Evolutionary conservation across 1,140 invertebrate genomes (phyloP).

Genomic region (Solen grandis): DNA sequence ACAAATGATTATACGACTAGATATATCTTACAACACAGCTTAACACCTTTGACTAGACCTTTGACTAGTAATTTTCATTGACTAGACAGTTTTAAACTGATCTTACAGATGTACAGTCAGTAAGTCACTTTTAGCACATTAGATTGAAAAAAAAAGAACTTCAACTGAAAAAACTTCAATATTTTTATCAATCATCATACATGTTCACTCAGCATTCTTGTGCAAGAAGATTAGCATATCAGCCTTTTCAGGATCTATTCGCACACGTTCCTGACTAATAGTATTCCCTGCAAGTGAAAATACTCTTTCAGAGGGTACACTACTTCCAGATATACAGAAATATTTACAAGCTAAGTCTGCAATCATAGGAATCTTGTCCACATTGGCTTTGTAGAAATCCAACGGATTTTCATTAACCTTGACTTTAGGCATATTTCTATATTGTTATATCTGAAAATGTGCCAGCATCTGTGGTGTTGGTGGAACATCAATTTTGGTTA

Average conservation of each 20-base stretch:
- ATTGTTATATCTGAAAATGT: background rate
- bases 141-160: too few relatives aligned
- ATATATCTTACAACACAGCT: too few relatives aligned
- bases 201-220: slow-evolving; percentile 1
- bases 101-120: too few relatives aligned
- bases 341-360: slow-evolving; percentile 7
- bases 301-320: too few relatives aligned
- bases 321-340: slow-evolving; percentile 26
- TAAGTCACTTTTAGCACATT: too few relatives aligned
- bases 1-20: too few relatives aligned
- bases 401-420: slow-evolving; percentile 1
- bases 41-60: too few relatives aligned
- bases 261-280: slow-evolving; percentile 17
- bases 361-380: slow-evolving; percentile 9
- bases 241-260: too few relatives aligned
- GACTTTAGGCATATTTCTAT: slow-evolving; percentile 10
- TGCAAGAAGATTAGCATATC: too few relatives aligned
- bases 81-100: too few relatives aligned
- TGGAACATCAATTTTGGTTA: background rate
- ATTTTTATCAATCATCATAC: slow-evolving; percentile 28
- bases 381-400: slow-evolving; percentile 7
- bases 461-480: slow-evolving; percentile 4
- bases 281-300: slow-evolving; percentile 24
- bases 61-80: too few relatives aligned
- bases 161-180: too few relatives aligned